A percentile compares a stretch with the other conserved stretches of the same genome.
Evolutionary conservation across 2,888 invertebrate genomes (phyloP).

Genomic region (Beris chalybata): DNA sequence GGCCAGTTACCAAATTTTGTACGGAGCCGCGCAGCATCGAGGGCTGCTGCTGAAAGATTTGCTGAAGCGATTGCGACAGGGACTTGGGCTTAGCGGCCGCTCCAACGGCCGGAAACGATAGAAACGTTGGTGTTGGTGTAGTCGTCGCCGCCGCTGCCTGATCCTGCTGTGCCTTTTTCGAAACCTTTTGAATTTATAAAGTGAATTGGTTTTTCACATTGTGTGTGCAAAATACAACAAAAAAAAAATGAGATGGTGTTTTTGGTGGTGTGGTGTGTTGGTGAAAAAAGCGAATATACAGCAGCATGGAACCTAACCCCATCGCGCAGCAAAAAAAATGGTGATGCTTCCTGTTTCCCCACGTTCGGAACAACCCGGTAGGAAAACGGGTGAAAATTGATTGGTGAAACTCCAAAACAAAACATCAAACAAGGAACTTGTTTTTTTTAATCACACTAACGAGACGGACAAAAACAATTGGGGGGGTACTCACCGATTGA

Average conservation of each 20-base stretch:
- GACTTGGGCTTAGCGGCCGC: constrained; percentile 35
- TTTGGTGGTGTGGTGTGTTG: constrained; percentile 10
- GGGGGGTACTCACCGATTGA: constrained; percentile 53
- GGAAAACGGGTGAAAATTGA: too few relatives aligned
- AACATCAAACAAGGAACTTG: neutral
- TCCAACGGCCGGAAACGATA: neutral
- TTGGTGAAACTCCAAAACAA: neutral
- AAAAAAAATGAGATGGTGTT: constrained; percentile 5
- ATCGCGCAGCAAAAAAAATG: constrained; percentile 13
- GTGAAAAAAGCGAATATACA: constrained; percentile 30
- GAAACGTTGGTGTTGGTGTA: neutral
- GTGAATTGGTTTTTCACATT: constrained; percentile 8
- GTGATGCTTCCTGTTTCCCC: neutral
- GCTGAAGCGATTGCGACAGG: constrained; percentile 42
- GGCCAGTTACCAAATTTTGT: neutral
- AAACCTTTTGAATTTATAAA: constrained; percentile 28
- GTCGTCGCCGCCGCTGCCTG: neutral
- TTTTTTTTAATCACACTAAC: neutral
- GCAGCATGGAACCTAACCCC: constrained; percentile 31
- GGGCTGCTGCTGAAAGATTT: constrained; percentile 40
- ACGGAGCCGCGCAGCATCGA: constrained; percentile 10
- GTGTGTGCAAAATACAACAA: constrained; percentile 4
- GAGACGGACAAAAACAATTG: too few relatives aligned
- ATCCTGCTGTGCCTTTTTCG: constrained; percentile 11
- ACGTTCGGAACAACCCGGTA: too few relatives aligned